Percentiles rank a stretch among this genome's conserved stretches.
Conservation (phyloP, 2,888 invertebrate species). For the Linnaemya tessellans region DNA sequence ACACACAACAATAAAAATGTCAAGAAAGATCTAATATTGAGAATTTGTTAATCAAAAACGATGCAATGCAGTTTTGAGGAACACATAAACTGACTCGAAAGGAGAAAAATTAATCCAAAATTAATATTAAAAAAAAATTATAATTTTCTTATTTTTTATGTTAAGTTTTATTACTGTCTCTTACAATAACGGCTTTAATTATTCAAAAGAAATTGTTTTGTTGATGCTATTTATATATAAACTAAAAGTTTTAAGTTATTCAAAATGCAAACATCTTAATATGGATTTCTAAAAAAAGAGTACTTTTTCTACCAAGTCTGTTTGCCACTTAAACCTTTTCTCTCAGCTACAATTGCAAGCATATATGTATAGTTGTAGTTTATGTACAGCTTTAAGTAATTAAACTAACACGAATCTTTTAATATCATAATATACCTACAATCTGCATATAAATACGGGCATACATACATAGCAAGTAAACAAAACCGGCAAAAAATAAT, state of each 20-base stretch:
- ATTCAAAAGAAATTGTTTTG: neutral
- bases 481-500: neutral
- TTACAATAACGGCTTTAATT: neutral
- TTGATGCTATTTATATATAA: too few species aligned
- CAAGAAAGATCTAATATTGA: neutral
- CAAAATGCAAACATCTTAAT: neutral
- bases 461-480: neutral
- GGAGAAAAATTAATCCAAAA: neutral
- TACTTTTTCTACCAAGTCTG: neutral
- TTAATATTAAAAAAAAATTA: neutral
- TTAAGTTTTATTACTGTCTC: neutral
- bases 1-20: constrained; percentile 6
- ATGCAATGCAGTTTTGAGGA: neutral
- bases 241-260: neutral
- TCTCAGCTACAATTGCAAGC: neutral
- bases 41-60: neutral
- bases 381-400: constrained; percentile 71
- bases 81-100: neutral
- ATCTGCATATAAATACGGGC: neutral
- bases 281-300: neutral
- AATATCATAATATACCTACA: neutral
- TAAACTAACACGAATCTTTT: constrained; percentile 14
- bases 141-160: neutral
- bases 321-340: neutral
- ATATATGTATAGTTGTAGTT: constrained; percentile 54